Percentiles rank a stretch among this genome's conserved stretches.
Conservation (phyloP, 2,888 invertebrate genomes). For the Coenonympha glycerion region DNA sequence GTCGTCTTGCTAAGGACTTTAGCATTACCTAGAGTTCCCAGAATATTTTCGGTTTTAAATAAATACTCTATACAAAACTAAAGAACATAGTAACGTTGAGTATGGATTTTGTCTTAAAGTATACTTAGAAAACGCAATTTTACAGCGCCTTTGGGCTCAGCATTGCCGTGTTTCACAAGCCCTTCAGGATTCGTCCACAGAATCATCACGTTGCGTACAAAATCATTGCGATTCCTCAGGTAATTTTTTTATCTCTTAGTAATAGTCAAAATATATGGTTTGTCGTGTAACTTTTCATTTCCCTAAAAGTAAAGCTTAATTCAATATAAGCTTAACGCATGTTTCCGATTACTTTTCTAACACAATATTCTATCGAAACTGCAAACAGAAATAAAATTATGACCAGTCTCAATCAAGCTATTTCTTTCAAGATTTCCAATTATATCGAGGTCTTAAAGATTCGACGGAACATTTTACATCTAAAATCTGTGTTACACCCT, state of each 20-base stretch:
- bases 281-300: too few relatives aligned
- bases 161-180: conserved; percentile 66
- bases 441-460: too few relatives aligned
- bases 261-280: neutral
- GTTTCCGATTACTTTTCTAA: neutral
- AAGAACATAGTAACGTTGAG: too few relatives aligned
- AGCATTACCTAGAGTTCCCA: too few relatives aligned
- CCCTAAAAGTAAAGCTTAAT: too few relatives aligned
- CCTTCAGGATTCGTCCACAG: conserved; percentile 54
- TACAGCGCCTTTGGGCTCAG: conserved; percentile 69
- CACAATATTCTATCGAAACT: neutral
- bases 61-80: too few relatives aligned
- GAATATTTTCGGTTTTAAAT: too few relatives aligned
- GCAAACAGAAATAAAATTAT: neutral
- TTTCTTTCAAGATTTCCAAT: neutral
- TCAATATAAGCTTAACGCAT: neutral
- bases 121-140: conserved; percentile 18
- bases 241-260: conserved; percentile 5
- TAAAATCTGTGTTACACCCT: too few relatives aligned
- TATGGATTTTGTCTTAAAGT: too few relatives aligned
- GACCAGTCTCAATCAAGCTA: neutral
- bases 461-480: too few relatives aligned
- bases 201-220: conserved; percentile 45
- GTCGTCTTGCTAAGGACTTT: too few relatives aligned
- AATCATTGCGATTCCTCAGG: conserved; percentile 59